These are phyloP conservation scores for Anguilla japonica DNA, from an alignment of 2,113 vertebrate genomes.

Conservation along the genomic window DNA sequence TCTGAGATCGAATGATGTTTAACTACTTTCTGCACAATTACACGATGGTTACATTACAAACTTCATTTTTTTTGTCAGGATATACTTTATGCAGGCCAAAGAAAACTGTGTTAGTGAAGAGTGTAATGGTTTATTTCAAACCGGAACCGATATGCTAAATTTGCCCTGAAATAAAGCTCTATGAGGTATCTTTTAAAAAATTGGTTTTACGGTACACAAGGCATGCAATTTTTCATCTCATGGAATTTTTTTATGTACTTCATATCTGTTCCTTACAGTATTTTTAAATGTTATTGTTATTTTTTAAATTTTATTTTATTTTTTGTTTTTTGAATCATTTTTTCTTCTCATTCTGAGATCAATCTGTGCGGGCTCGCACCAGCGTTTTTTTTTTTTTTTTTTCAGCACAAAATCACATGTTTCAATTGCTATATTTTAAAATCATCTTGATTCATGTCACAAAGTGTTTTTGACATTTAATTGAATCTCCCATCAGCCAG, in stretches of 20 bases:
- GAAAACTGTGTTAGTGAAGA: conserved; percentile 59
- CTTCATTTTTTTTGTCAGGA: conserved; percentile 58
- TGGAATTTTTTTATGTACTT: no score
- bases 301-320: not conserved
- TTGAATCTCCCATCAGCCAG: conserved; percentile 1
- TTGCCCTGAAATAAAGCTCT: conserved; percentile 56
- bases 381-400: not conserved
- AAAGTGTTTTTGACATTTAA: not conserved
- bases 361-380: not conserved
- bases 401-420: not conserved
- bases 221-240: conserved; percentile 4
- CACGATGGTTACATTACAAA: conserved; percentile 39
- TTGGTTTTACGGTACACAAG: conserved; percentile 44
- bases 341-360: not conserved
- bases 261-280: no score
- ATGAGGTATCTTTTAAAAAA: conserved; percentile 30
- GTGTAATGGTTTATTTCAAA: conserved; percentile 69
- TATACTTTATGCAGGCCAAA: conserved; percentile 56
- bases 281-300: no score
- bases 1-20: conserved; percentile 38
- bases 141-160: conserved; percentile 57
- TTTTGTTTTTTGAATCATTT: not conserved
- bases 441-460: not conserved
- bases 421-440: not conserved
- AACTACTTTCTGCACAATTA: conserved; percentile 56